These are phyloP conservation scores for Oscheius sp. DNA, from an alignment of 2,888 invertebrate species.

Conservation along the genomic window DNA sequence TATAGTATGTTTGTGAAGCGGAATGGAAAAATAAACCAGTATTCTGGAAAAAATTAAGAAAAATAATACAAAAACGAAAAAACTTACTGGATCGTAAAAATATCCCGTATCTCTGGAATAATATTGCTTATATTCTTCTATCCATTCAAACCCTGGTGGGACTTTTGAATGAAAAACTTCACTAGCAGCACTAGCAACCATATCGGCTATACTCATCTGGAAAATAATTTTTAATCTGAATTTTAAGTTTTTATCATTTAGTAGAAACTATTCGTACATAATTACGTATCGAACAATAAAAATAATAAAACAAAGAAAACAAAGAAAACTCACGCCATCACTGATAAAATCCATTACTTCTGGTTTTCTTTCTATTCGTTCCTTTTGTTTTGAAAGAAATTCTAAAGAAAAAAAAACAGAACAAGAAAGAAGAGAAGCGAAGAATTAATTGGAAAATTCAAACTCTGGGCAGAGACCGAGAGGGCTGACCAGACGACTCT, in stretches of 20 bases:
- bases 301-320: neutral
- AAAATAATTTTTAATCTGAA: too few relatives aligned
- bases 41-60: conserved; percentile 40
- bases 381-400: too few relatives aligned
- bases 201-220: conserved; percentile 55
- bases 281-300: too few relatives aligned
- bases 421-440: too few relatives aligned
- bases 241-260: too few relatives aligned
- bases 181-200: conserved; percentile 60
- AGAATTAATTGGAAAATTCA: too few relatives aligned
- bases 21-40: conserved; percentile 56
- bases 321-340: conserved; percentile 1
- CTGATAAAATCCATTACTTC: conserved; percentile 16
- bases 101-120: conserved; percentile 58
- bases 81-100: conserved; percentile 60
- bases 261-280: too few relatives aligned
- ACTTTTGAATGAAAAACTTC: conserved; percentile 48
- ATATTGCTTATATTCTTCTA: conserved; percentile 59
- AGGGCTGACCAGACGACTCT: neutral
- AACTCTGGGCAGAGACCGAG: neutral
- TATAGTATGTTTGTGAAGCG: conserved; percentile 55
- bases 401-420: too few relatives aligned
- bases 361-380: too few relatives aligned
- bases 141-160: conserved; percentile 55
- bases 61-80: neutral